These are phyloP conservation scores for Octodonta nipae DNA, from an alignment of 2,888 invertebrate species.

Conservation along the genomic window DNA sequence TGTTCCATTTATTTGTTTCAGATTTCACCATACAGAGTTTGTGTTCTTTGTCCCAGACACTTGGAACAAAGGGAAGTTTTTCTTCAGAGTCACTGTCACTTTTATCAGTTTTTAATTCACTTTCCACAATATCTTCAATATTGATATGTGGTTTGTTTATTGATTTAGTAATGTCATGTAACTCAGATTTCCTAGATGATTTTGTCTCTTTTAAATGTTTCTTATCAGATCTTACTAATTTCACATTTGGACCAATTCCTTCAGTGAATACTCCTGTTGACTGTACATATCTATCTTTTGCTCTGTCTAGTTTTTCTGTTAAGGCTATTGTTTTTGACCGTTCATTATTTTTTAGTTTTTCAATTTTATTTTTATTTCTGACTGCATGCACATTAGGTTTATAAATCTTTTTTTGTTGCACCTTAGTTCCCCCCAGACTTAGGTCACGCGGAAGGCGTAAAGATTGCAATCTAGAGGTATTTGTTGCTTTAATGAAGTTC, in stretches of 20 bases:
- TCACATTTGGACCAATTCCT: constrained; percentile 7
- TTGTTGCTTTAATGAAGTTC: not conserved
- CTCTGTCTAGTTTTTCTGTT: constrained; percentile 6
- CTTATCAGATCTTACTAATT: too few species aligned
- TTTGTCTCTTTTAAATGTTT: too few species aligned
- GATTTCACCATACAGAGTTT: too few species aligned
- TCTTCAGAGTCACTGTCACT: too few species aligned
- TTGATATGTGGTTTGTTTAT: too few species aligned
- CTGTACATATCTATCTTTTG: constrained; percentile 12
- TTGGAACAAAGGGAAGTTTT: too few species aligned
- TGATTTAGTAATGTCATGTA: too few species aligned
- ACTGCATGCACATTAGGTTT: constrained; percentile 31
- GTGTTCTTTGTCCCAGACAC: too few species aligned
- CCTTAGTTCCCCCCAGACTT: constrained; percentile 28
- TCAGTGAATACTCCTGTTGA: constrained; percentile 13
- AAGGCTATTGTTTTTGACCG: constrained; percentile 3
- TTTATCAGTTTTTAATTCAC: too few species aligned
- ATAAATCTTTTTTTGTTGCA: constrained; percentile 26
- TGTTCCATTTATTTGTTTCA: too few species aligned
- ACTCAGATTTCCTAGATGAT: too few species aligned
- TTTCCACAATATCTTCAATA: too few species aligned
- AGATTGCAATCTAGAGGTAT: constrained; percentile 23
- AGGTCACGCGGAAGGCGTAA: constrained; percentile 28
- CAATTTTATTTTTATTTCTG: constrained; percentile 25
- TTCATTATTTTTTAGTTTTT: constrained; percentile 10